phyloP scores from a whole-genome alignment of 1,140 invertebrate genomes.

The Drosophila nasuta region DNA sequence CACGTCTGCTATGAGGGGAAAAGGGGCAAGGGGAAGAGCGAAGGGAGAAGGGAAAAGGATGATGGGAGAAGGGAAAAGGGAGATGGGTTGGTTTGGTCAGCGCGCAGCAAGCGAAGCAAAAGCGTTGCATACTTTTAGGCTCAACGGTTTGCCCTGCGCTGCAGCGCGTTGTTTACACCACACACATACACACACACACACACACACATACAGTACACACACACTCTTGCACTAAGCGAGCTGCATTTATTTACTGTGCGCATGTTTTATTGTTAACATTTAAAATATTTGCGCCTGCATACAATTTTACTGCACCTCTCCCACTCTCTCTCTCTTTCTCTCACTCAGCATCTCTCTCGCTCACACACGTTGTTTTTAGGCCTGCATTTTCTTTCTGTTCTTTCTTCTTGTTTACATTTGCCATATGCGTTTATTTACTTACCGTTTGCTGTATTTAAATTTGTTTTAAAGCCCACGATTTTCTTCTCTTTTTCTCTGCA shows the following conservation, averaged over 20 bases:
- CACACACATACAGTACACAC: constrained; percentile 11
- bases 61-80: neutral
- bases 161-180: constrained; percentile 37
- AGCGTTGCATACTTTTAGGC: constrained; percentile 76
- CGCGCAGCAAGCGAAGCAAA: constrained; percentile 42
- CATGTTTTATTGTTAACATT: constrained; percentile 80
- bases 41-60: neutral
- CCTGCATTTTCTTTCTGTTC: constrained; percentile 10
- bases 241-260: constrained; percentile 72
- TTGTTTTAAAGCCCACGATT: constrained; percentile 35
- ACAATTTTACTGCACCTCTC: constrained; percentile 48
- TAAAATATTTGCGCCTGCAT: constrained; percentile 78
- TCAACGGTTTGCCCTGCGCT: constrained; percentile 33
- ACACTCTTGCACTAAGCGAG: constrained; percentile 12
- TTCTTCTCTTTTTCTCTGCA: constrained; percentile 9
- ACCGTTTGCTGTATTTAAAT: constrained; percentile 27
- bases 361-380: neutral
- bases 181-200: constrained; percentile 28
- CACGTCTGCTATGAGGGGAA: neutral
- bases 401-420: constrained; percentile 13
- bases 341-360: neutral
- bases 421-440: constrained; percentile 47
- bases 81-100: neutral
- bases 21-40: neutral
- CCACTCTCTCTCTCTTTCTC: neutral